Evolutionary conservation across 2,113 vertebrate genomes (phyloP).

Genomic region (Paratilapia polleni): DNA sequence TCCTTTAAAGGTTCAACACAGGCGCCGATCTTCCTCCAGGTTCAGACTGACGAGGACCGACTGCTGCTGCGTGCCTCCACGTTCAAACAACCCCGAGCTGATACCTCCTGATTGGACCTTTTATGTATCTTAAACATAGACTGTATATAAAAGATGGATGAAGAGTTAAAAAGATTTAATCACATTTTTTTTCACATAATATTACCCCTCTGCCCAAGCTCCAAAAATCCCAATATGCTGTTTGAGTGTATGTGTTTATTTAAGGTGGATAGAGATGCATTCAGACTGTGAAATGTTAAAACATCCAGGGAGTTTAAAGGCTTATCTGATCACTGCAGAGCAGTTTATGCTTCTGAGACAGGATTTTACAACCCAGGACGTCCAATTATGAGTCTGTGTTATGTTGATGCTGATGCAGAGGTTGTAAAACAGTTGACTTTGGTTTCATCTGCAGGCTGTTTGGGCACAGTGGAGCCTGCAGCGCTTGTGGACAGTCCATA

Average conservation of each 20-base stretch:
- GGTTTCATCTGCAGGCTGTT: slow-evolving; percentile 76
- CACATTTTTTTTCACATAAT: background rate
- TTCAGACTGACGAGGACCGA: background rate
- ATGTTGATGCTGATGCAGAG: background rate
- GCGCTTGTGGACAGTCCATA: slow-evolving; percentile 83
- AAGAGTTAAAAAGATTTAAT: background rate
- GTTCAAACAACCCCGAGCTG: background rate
- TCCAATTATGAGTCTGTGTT: background rate
- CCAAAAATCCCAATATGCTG: background rate
- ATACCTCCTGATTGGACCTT: background rate
- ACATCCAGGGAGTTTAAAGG: background rate
- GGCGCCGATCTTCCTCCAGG: background rate
- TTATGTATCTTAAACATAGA: background rate
- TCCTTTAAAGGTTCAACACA: background rate
- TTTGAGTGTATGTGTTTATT: too few relatives aligned
- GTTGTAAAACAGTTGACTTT: background rate
- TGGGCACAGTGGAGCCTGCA: slow-evolving; percentile 83
- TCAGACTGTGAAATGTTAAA: too few relatives aligned
- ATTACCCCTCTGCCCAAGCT: background rate
- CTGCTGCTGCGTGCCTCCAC: background rate
- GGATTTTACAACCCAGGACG: background rate
- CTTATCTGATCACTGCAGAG: background rate
- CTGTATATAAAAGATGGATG: background rate
- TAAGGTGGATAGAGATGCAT: background rate
- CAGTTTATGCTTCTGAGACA: background rate